A percentile compares a stretch with the other conserved stretches of the same genome.
These are phyloP conservation scores for Hydropotes inermis DNA, from an alignment of 2,113 vertebrate genomes.

Conservation along the genomic window DNA sequence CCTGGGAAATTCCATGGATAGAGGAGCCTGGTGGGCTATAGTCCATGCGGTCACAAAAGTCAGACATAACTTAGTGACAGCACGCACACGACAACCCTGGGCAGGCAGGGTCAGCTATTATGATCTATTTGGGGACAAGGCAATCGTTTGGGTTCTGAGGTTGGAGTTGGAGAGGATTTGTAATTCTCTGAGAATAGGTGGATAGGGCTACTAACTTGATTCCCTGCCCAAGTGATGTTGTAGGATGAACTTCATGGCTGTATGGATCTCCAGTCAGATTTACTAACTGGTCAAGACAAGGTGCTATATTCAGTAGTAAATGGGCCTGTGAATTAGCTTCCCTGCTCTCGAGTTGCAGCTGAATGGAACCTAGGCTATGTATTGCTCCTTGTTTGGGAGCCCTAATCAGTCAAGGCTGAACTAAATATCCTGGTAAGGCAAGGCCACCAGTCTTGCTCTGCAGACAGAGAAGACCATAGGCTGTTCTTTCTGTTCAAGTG, in stretches of 20 bases:
- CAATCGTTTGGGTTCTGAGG: not conserved
- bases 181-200: not conserved
- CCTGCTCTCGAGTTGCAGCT: not conserved
- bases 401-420: not conserved
- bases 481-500: not conserved
- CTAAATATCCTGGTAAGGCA: not conserved
- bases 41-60: not conserved
- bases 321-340: not conserved
- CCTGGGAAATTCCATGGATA: not conserved
- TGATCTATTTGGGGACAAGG: not conserved
- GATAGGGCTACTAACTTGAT: not conserved
- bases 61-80: not conserved
- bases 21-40: not conserved
- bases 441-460: not conserved
- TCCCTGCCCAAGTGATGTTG: not conserved
- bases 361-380: not conserved
- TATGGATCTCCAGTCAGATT: not conserved
- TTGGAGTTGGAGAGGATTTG: not conserved
- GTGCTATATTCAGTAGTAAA: not conserved
- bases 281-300: not conserved
- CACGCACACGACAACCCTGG: not conserved
- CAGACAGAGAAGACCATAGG: not conserved
- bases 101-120: not conserved
- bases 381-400: not conserved
- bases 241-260: not conserved